Conservation (phyloP, 1,140 invertebrate species). For the Achroia grisella region DNA sequence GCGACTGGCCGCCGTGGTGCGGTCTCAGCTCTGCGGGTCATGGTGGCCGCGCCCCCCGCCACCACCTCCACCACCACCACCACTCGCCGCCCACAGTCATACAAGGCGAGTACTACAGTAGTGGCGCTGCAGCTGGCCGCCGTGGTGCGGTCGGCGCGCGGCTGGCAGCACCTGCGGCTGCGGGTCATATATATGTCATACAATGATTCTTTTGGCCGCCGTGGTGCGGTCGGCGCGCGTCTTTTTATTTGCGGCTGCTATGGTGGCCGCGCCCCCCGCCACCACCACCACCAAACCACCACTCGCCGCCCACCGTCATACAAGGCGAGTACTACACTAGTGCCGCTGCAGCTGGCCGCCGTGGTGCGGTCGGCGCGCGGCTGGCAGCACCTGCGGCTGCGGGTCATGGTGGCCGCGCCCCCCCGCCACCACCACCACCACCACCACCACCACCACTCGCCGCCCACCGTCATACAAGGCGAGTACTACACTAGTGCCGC, state of each 20-base stretch:
- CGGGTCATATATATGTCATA: conserved; percentile 77
- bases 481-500: background rate
- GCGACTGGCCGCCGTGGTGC: conserved; percentile 95
- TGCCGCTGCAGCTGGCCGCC: conserved; percentile 56
- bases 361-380: conserved; percentile 68
- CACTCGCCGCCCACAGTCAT: no score
- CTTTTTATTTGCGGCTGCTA: no score
- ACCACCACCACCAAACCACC: no score
- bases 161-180: conserved; percentile 87
- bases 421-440: no score
- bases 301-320: background rate
- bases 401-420: background rate
- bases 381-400: background rate
- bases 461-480: background rate
- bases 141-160: conserved; percentile 93
- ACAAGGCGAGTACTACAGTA: conserved; percentile 77
- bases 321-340: no score
- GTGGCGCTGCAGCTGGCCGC: conserved; percentile 94
- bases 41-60: background rate
- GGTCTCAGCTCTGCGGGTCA: conserved; percentile 84
- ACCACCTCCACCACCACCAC: background rate
- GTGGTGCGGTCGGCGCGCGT: background rate
- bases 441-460: no score
- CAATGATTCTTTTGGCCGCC: background rate
- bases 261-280: background rate